A percentile compares a stretch with the other conserved stretches of the same genome.
Conservation (phyloP, 1,140 invertebrate species). For the Phocides pigmalion region DNA sequence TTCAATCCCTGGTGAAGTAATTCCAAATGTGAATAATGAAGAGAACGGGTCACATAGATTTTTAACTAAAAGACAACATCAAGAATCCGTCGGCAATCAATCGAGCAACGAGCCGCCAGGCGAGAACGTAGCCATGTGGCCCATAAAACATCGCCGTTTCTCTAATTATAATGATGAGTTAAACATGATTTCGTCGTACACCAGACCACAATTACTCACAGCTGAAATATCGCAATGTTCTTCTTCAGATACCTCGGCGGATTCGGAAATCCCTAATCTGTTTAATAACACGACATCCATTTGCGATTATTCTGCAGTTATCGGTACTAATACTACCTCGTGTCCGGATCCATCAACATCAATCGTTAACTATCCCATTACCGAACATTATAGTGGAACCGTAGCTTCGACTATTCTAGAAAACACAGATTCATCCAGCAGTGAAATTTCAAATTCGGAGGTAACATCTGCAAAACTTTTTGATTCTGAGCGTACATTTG, state of each 20-base stretch:
- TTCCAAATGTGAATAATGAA: conserved; percentile 2
- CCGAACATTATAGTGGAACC: not conserved
- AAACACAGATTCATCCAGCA: conserved; percentile 10
- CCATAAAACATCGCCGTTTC: conserved; percentile 18
- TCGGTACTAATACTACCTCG: conserved; percentile 7
- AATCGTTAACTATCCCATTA: not conserved
- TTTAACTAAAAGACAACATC: conserved; percentile 16
- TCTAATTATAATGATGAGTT: conserved; percentile 15
- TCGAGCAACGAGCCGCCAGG: not conserved
- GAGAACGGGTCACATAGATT: not conserved
- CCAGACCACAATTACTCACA: conserved; percentile 10
- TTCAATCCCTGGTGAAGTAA: conserved; percentile 9
- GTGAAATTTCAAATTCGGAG: conserved; percentile 7
- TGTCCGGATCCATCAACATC: conserved; percentile 18
- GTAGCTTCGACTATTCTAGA: not conserved
- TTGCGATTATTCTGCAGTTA: conserved; percentile 11
- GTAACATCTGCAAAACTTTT: conserved; percentile 4
- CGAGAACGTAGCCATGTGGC: conserved; percentile 17
- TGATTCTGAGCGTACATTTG: not conserved
- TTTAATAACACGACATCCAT: conserved; percentile 16
- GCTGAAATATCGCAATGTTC: conserved; percentile 18
- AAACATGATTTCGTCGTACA: conserved; percentile 19
- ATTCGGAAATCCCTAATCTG: conserved; percentile 23
- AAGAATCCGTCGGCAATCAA: not conserved
- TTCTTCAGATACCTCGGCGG: conserved; percentile 3